Percentiles rank a stretch among this genome's conserved stretches.
Evolutionary conservation across 2,113 vertebrate species (phyloP).

Genomic region (Malaclemys terrapin): DNA sequence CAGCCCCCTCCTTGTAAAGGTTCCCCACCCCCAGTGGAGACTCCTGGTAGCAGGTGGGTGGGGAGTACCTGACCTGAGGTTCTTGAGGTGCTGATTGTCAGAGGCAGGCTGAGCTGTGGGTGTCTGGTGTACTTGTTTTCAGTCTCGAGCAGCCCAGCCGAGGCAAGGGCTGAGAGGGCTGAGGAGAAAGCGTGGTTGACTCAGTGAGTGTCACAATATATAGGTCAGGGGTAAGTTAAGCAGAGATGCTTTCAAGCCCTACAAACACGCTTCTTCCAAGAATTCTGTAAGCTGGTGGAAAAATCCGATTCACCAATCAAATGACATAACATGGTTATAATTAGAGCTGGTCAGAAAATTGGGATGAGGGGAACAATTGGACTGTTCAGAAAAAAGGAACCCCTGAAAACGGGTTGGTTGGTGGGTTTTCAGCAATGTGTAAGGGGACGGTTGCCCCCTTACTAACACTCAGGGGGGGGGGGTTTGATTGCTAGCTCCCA

Average conservation of each 20-base stretch:
- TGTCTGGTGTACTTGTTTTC: conserved; percentile 4
- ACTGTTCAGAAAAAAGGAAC: not conserved
- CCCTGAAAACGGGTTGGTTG: not conserved
- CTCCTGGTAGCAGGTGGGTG: not conserved
- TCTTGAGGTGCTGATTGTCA: not conserved
- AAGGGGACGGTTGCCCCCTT: too few species aligned
- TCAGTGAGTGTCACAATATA: conserved; percentile 1
- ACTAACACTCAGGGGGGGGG: too few species aligned
- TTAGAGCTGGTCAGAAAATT: conserved; percentile 10
- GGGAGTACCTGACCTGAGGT: not conserved
- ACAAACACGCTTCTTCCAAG: conserved; percentile 21
- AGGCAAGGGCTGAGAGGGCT: not conserved
- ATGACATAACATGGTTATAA: not conserved
- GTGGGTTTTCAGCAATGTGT: not conserved
- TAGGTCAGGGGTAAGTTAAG: conserved; percentile 57
- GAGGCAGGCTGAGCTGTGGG: not conserved
- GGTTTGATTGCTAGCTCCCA: too few species aligned
- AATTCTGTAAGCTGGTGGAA: not conserved
- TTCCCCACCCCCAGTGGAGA: conserved; percentile 6
- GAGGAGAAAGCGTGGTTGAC: conserved; percentile 56
- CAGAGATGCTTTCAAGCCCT: not conserved
- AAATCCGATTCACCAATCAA: not conserved
- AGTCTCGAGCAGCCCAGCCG: not conserved
- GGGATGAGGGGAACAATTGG: not conserved
- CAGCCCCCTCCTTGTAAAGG: not conserved